Base-by-base conservation (phyloP, 2,113 vertebrate genomes). In the Scolopax mira region DNA sequence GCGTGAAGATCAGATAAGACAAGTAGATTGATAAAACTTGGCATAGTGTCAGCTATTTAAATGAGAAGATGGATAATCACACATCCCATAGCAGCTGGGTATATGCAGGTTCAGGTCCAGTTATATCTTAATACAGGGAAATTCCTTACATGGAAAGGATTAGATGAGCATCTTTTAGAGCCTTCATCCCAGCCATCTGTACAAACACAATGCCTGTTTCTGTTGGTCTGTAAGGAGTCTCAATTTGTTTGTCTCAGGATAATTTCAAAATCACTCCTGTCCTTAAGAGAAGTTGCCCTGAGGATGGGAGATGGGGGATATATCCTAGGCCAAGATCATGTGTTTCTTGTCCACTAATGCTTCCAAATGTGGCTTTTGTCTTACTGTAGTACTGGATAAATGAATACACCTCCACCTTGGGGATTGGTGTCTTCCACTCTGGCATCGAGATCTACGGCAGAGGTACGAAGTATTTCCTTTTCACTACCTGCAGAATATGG, bases 371-470 rank as follows among this genome's bases (percentile, higher is more conserved):
- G 81, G 79, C 28, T 96, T 64, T 96, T 74, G 60, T 93, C 80
- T 92, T 89, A 81, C 94, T 95, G 70, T 97, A 99, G 99, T 99
- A 99, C 96, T 99, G 99, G 99, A 99, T 99, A 95, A 99, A 99
- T 42, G 99, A 99, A 96, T 99, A 99, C 98, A 99, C 99, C 7
- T 99, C 99, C 94, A 99, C 98, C 93, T 97, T 99, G 98, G 99
- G 99, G 51, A 99, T 99, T 93, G 99, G 99, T 94, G 99, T 99
- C 96, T 99, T 99, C 97, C 99, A 99, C 97, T 99, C 99, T 96
- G 99, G 99, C 97, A 99, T 99, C 41, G 98, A 99, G 98, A 98
- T 99, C 96, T 99, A 99, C 67, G 99, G 99, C 96, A 97, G 99
- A 99, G 99, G 99, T 99, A 97, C 94, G 97, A 77, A 67, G 54